Evolutionary conservation across 2,113 vertebrate genomes (phyloP).

Genomic region (Acrocephalus arundinaceus): DNA sequence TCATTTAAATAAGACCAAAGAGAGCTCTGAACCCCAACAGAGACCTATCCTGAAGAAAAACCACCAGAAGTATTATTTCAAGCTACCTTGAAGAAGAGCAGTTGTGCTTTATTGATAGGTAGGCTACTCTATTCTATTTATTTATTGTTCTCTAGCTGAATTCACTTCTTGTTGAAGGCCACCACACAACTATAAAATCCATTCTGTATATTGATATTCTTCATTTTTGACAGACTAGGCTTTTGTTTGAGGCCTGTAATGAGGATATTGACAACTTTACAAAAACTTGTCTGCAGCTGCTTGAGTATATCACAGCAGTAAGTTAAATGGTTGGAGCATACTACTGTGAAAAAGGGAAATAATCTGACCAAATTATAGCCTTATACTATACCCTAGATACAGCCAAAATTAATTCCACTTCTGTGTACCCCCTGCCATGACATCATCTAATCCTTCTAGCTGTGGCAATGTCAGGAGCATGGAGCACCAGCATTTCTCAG

Average conservation of each 20-base stretch:
- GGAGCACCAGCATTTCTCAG: background rate
- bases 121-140: background rate
- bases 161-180: background rate
- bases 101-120: constrained; percentile 9
- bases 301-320: background rate
- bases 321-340: background rate
- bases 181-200: background rate
- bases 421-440: background rate
- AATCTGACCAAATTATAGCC: background rate
- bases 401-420: background rate
- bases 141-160: background rate
- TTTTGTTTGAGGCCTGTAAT: background rate
- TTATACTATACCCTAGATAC: background rate
- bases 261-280: background rate
- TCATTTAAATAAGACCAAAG: constrained; percentile 72
- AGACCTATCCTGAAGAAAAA: constrained; percentile 10
- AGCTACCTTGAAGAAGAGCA: constrained; percentile 5
- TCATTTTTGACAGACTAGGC: background rate
- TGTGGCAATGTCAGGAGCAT: background rate
- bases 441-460: background rate
- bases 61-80: background rate
- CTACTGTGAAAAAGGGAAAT: background rate
- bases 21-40: constrained; percentile 56
- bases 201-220: background rate
- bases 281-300: background rate